Evolutionary conservation across 2,888 invertebrate species (phyloP).

Genomic region (Epinotia bilunana): DNA sequence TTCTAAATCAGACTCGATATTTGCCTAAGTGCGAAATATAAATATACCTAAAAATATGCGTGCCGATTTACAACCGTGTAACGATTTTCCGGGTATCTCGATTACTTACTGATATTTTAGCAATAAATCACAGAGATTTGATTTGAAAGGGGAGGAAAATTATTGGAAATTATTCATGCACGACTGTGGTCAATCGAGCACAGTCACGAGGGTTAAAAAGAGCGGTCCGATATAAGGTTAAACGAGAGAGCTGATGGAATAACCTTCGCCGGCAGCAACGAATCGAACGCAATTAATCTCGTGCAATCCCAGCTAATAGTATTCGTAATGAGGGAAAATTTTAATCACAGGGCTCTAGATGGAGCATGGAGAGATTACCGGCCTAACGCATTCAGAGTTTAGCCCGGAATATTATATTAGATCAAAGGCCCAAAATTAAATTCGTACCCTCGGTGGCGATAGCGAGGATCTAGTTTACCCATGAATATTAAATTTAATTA

Average conservation of each 20-base stretch:
- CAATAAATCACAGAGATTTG: slow-evolving; percentile 67
- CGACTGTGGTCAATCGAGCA: slow-evolving; percentile 48
- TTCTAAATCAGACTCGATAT: slow-evolving; percentile 26
- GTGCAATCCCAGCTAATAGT: slow-evolving; percentile 52
- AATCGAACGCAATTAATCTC: slow-evolving; percentile 52
- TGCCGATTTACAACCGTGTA: slow-evolving; percentile 24
- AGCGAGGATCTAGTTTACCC: slow-evolving; percentile 59
- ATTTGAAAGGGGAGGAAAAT: slow-evolving; percentile 58
- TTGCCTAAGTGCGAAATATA: slow-evolving; percentile 20
- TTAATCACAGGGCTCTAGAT: slow-evolving; percentile 58
- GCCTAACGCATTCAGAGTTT: slow-evolving; percentile 62
- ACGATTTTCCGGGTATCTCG: slow-evolving; percentile 40
- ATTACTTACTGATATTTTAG: slow-evolving; percentile 55
- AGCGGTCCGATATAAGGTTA: slow-evolving; percentile 26
- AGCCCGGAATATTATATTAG: slow-evolving; percentile 67
- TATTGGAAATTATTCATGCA: slow-evolving; percentile 55
- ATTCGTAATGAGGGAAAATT: slow-evolving; percentile 60
- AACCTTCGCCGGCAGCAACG: slow-evolving; percentile 39
- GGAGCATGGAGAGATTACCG: slow-evolving; percentile 55
- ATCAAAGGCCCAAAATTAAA: slow-evolving; percentile 69
- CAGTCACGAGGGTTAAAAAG: slow-evolving; percentile 43
- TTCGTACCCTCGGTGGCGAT: slow-evolving; percentile 62
- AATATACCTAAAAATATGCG: slow-evolving; percentile 23
- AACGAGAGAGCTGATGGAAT: slow-evolving; percentile 43
- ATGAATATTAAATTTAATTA: slow-evolving; percentile 70